phyloP scores from a whole-genome alignment of 2,113 vertebrate species.

The Oncorhynchus tshawytscha region DNA sequence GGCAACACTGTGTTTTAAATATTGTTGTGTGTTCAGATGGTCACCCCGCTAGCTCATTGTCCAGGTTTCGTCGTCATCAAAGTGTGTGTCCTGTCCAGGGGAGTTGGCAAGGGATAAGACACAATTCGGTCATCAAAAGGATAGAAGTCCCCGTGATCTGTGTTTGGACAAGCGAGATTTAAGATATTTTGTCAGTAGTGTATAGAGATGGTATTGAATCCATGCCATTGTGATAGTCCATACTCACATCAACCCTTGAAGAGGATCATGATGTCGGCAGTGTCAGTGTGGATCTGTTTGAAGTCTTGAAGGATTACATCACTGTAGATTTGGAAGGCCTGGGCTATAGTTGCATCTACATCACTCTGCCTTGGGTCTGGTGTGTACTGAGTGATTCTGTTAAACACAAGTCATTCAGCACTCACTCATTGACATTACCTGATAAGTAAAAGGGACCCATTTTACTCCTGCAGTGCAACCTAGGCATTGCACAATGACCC shows the following conservation, averaged over 20 bases:
- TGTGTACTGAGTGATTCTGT: constrained; percentile 71
- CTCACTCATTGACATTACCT: not conserved
- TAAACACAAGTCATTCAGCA: not conserved
- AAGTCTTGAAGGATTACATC: constrained; percentile 71
- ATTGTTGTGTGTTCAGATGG: not conserved
- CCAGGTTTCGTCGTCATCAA: constrained; percentile 77
- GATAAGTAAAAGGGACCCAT: not conserved
- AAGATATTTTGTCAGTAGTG: not conserved
- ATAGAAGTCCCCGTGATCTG: constrained; percentile 72
- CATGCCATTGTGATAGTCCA: too few relatives aligned
- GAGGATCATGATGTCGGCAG: constrained; percentile 73
- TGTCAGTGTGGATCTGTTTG: constrained; percentile 57
- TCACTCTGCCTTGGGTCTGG: constrained; percentile 51
- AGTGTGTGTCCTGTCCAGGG: constrained; percentile 68
- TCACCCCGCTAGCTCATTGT: constrained; percentile 60
- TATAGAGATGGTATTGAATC: not conserved
- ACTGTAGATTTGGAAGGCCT: constrained; percentile 72
- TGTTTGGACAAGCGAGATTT: not conserved
- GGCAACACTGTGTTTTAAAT: not conserved
- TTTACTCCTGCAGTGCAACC: too few relatives aligned
- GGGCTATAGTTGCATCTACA: constrained; percentile 60
- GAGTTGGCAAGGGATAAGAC: constrained; percentile 73
- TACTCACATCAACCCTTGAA: constrained; percentile 65
- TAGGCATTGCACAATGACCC: too few relatives aligned
- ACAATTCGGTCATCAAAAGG: constrained; percentile 71